Conservation (phyloP, 2,797 vertebrate genomes). For the Tarsius wallacei region DNA sequence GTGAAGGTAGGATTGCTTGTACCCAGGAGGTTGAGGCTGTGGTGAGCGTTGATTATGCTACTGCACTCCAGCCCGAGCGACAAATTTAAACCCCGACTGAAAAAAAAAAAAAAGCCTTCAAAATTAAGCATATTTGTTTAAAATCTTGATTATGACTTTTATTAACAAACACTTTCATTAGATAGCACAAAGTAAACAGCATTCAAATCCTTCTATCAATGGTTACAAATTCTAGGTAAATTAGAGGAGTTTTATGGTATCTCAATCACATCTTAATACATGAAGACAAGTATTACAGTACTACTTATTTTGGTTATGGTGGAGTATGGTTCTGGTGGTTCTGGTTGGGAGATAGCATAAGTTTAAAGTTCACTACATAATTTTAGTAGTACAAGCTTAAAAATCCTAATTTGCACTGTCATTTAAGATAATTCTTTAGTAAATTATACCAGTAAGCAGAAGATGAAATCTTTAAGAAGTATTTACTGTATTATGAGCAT, state of each 20-base stretch:
- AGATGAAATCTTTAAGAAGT: constrained; percentile 78
- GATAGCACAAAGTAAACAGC: constrained; percentile 53
- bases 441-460: constrained; percentile 56
- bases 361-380: constrained; percentile 58
- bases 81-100: no score
- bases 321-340: background rate
- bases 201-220: constrained; percentile 51
- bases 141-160: constrained; percentile 56
- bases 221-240: constrained; percentile 66
- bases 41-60: no score
- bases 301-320: background rate
- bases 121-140: constrained; percentile 68
- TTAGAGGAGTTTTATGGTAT: constrained; percentile 33
- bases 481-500: constrained; percentile 80
- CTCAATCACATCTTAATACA: constrained; percentile 36
- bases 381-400: constrained; percentile 76
- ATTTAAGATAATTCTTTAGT: constrained; percentile 71
- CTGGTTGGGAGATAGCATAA: constrained; percentile 44
- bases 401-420: constrained; percentile 68
- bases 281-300: constrained; percentile 20
- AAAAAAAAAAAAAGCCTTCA: background rate
- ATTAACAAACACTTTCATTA: constrained; percentile 64
- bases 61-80: no score
- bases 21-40: no score
- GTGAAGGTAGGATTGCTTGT: no score